Base-by-base conservation (phyloP, 2,797 vertebrate species). In the Oreochromis grahami region DNA sequence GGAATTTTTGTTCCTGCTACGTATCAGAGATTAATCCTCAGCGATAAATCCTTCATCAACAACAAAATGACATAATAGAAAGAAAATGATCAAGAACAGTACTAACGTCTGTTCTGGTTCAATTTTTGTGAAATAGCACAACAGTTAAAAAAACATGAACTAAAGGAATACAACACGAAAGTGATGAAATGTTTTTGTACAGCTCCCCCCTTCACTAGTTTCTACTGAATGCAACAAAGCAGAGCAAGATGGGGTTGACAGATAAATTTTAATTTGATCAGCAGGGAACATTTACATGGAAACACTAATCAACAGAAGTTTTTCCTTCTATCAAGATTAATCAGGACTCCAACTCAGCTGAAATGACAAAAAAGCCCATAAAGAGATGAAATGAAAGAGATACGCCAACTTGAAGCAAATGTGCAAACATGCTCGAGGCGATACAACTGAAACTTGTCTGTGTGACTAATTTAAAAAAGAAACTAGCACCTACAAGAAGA, bases 191-290 rank as follows among this genome's bases (percentile, higher is more conserved):
- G 21, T 80, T 83, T 55, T 38, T 55, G 53, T 81, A 48, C 43
- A 74, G 68, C 43, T 21, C 9, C 13, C 12, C 9, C 55, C 15
- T 48, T 41, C 52, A 56, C 56, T 79, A 65, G 38, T 78, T 84
- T 77, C 53, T 84, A 76, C 55, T 52, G 24, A 82, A 82, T 50
- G 74, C 74, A 86, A 72, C 26, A 78, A 89, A 86, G 56, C 76
- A 56, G 55, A 56, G 63, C 58, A 82, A 89, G 91, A 92, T 90
- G 72, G 17, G 43, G 50, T 55, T 83, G 84, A 89, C 80, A 89
- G 90, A 94, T 86, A 93, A 77, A 76, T 88, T 91, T 92, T 88
- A 89, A 95, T 94, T 92, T 91, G 86, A 93, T 96, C 93, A 94
- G 85, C 87, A 74, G 84, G 79, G 80, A 90, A 82, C 87, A 50